A percentile compares a stretch with the other conserved stretches of the same genome.
These are phyloP conservation scores for Taurulus bubalis DNA, from an alignment of 2,113 vertebrate genomes.

Conservation along the genomic window DNA sequence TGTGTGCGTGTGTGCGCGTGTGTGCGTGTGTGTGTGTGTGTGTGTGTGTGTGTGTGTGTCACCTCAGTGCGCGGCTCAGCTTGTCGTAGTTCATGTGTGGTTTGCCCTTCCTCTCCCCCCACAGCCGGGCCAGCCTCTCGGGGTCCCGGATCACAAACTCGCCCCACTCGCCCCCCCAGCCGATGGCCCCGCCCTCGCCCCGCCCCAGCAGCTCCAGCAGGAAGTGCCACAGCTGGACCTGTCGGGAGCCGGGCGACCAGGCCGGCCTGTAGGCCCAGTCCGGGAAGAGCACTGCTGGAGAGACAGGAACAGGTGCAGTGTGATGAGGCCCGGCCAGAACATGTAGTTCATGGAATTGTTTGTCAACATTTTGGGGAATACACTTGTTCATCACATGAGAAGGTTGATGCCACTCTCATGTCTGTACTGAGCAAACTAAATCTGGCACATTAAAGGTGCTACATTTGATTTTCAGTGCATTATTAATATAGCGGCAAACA, in stretches of 20 bases:
- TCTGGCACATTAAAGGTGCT: too few relatives aligned
- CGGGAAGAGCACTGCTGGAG: conserved; percentile 81
- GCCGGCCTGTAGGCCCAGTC: conserved; percentile 86
- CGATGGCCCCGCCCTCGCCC: conserved; percentile 80
- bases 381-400: background rate
- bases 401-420: background rate
- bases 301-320: background rate
- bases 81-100: conserved; percentile 89
- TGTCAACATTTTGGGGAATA: background rate
- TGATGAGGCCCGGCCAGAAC: too few relatives aligned
- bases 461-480: too few relatives aligned
- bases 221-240: conserved; percentile 88
- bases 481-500: too few relatives aligned
- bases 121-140: conserved; percentile 82
- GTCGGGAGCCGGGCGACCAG: conserved; percentile 83
- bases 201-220: conserved; percentile 83
- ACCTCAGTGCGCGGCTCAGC: conserved; percentile 86
- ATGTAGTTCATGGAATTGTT: too few relatives aligned
- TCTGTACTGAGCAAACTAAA: too few relatives aligned
- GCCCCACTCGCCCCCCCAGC: conserved; percentile 85
- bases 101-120: conserved; percentile 87
- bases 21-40: background rate
- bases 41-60: background rate
- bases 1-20: too few relatives aligned
- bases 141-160: conserved; percentile 87